Evolutionary conservation across 2,113 vertebrate genomes (phyloP).

Genomic region (Eurypyga helias): DNA sequence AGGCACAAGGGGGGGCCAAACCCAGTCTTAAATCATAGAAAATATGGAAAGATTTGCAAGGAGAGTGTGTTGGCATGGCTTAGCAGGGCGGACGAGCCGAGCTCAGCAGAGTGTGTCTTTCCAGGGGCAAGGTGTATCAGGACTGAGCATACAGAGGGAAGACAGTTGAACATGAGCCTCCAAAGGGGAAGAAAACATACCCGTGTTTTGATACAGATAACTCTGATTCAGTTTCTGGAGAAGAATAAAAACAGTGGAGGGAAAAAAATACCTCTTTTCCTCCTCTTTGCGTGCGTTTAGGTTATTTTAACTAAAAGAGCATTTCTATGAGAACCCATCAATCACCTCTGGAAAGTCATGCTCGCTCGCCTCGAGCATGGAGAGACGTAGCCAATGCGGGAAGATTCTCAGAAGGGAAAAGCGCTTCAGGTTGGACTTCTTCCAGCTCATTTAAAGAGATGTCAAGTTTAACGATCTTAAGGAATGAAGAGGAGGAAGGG

Average conservation of each 20-base stretch:
- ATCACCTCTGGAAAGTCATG: not conserved
- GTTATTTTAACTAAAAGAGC: not conserved
- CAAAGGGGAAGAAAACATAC: not conserved
- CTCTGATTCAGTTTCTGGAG: not conserved
- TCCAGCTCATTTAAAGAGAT: conserved; percentile 55
- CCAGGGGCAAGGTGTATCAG: not conserved
- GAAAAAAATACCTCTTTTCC: not conserved
- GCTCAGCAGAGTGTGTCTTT: not conserved
- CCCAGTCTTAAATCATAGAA: not conserved
- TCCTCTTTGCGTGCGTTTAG: not conserved
- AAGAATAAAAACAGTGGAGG: not conserved
- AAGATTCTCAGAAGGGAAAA: conserved; percentile 23
- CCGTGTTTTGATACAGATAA: accelerated
- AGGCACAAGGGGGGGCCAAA: not conserved
- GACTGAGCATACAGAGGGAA: accelerated
- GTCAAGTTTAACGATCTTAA: conserved; percentile 46
- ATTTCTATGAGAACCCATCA: not conserved
- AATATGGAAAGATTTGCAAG: not conserved
- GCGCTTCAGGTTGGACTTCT: conserved; percentile 3
- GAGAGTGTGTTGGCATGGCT: not conserved
- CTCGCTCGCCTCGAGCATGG: not conserved
- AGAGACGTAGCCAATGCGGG: not conserved
- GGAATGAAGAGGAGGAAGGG: conserved; percentile 8
- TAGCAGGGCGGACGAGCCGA: not conserved
- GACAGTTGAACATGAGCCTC: not conserved